phyloP scores from a whole-genome alignment of 2,888 invertebrate genomes.

The Nebria salina region DNA sequence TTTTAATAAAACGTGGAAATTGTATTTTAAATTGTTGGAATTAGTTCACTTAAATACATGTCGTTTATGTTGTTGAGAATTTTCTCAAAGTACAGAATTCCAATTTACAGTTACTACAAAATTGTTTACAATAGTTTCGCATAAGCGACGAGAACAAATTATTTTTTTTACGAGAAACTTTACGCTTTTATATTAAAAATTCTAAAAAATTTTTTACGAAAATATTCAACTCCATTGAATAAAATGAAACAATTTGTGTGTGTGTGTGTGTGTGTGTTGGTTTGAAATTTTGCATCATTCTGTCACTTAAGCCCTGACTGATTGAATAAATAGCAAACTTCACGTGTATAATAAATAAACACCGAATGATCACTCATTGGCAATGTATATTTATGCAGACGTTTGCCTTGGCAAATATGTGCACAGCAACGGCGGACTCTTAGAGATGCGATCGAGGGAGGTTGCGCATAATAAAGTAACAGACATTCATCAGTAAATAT shows the following conservation, averaged over 20 bases:
- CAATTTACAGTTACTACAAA: too few species aligned
- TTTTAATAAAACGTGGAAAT: neutral
- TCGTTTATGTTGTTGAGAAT: neutral
- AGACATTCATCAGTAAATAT: neutral
- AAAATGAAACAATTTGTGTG: too few species aligned
- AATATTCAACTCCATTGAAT: too few species aligned
- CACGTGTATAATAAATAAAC: neutral
- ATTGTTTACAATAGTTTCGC: too few species aligned
- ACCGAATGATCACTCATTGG: neutral
- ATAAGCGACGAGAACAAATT: too few species aligned
- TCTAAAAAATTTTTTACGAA: too few species aligned
- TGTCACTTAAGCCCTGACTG: neutral
- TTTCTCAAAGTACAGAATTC: neutral
- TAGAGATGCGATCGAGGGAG: neutral
- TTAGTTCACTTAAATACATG: too few species aligned
- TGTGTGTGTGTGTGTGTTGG: too few species aligned
- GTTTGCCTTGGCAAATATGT: neutral
- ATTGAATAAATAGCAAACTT: neutral
- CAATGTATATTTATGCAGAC: neutral
- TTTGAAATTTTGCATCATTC: too few species aligned
- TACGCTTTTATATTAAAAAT: too few species aligned
- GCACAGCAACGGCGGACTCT: neutral
- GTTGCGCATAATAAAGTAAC: neutral
- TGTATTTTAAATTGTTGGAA: neutral
- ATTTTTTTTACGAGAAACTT: too few species aligned